Evolutionary conservation across 2,797 vertebrate species (phyloP).

Genomic region (Rachycentron canadum): DNA sequence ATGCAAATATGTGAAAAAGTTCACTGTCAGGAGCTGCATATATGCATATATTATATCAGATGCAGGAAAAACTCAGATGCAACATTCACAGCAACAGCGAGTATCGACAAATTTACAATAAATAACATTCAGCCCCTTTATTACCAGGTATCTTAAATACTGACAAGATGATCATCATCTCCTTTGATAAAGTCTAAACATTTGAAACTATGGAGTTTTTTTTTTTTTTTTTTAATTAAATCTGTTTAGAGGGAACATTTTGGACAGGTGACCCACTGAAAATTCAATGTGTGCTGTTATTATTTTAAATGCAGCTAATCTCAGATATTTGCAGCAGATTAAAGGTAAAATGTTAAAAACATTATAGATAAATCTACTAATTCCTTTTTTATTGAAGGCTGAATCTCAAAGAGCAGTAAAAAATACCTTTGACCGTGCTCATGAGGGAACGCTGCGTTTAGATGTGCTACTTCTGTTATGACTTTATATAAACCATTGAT

Average conservation of each 20-base stretch:
- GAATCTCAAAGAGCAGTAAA: too few species aligned
- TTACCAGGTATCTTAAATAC: not conserved
- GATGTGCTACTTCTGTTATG: too few species aligned
- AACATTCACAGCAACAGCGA: not conserved
- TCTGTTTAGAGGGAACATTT: not conserved
- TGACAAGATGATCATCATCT: too few species aligned
- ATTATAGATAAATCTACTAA: not conserved
- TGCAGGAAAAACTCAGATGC: not conserved
- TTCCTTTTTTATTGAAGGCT: not conserved
- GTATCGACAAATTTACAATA: too few species aligned
- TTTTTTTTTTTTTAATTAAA: too few species aligned
- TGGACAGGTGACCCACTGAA: not conserved
- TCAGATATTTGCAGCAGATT: not conserved
- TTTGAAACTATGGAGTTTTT: not conserved
- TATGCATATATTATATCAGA: constrained; percentile 19
- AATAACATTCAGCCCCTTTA: too few species aligned
- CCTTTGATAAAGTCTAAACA: not conserved
- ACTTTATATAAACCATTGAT: too few species aligned
- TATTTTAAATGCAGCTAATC: not conserved
- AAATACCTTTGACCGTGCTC: too few species aligned
- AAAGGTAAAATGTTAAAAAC: not conserved
- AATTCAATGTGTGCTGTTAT: not conserved
- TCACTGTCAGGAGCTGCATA: not conserved
- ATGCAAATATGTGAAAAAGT: not conserved
- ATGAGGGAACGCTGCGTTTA: too few species aligned